Percentiles rank a stretch among this genome's conserved stretches.
phyloP scores from a whole-genome alignment of 2,113 vertebrate species.

The Vimba vimba region DNA sequence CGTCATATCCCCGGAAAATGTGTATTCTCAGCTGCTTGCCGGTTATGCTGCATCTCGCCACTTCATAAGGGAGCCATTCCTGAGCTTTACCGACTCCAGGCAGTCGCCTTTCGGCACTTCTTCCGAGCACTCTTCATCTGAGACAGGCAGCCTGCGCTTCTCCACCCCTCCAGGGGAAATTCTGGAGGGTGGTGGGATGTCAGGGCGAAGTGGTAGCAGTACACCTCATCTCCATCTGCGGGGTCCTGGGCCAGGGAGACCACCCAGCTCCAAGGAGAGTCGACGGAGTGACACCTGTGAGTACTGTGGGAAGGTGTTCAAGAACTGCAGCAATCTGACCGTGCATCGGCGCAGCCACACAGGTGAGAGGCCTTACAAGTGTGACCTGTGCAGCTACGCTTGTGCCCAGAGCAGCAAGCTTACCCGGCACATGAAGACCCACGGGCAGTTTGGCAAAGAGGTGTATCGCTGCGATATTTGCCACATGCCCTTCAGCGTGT shows the following conservation, averaged over 20 bases:
- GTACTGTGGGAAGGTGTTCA: slow-evolving; percentile 99
- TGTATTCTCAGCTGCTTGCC: slow-evolving; percentile 98
- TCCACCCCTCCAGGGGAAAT: slow-evolving; percentile 96
- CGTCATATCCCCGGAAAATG: slow-evolving; percentile 96
- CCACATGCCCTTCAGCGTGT: slow-evolving; percentile 99
- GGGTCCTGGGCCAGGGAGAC: slow-evolving; percentile 89
- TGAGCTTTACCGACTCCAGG: slow-evolving; percentile 95
- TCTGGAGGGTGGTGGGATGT: slow-evolving; percentile 90
- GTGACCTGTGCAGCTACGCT: slow-evolving; percentile 99
- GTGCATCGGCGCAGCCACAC: slow-evolving; percentile 99
- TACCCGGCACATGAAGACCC: slow-evolving; percentile 99
- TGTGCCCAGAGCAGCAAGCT: slow-evolving; percentile 99
- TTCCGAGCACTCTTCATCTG: slow-evolving; percentile 97
- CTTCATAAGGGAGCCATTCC: slow-evolving; percentile 98
- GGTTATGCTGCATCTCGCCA: slow-evolving; percentile 97
- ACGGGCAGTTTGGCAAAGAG: slow-evolving; percentile 99
- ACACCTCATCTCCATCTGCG: slow-evolving; percentile 91
- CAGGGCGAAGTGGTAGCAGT: slow-evolving; percentile 95
- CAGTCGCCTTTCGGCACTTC: slow-evolving; percentile 98
- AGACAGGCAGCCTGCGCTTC: slow-evolving; percentile 98
- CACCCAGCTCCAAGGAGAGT: slow-evolving; percentile 96
- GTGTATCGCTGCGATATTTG: slow-evolving; percentile 99
- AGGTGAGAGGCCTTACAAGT: slow-evolving; percentile 99
- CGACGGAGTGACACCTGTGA: slow-evolving; percentile 97
- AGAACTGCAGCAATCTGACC: slow-evolving; percentile 99